Percentiles rank a stretch among this genome's conserved stretches.
Conservation (phyloP, 2,888 invertebrate genomes). For the Drosophila barbarae region DNA sequence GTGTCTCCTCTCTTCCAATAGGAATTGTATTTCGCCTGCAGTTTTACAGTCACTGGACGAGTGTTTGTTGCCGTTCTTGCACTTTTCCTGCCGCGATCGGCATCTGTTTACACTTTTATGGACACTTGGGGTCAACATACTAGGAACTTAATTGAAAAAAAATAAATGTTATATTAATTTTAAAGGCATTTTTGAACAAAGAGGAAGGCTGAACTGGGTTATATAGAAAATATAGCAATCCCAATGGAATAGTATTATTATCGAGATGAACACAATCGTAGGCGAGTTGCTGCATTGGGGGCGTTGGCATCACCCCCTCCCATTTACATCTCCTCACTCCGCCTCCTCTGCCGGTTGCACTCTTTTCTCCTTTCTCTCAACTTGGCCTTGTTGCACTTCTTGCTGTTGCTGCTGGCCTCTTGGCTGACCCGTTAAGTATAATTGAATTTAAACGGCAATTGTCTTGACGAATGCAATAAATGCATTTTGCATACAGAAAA, state of each 20-base stretch:
- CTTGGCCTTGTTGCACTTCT: constrained; percentile 41
- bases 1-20: constrained; percentile 52
- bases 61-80: constrained; percentile 35
- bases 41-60: constrained; percentile 38
- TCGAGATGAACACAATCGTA: constrained; percentile 8
- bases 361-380: constrained; percentile 11
- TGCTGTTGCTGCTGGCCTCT: constrained; percentile 56
- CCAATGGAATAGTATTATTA: not conserved
- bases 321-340: not conserved
- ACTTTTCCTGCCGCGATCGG: constrained; percentile 25
- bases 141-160: not conserved
- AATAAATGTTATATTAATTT: too few species aligned
- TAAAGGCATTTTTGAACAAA: too few species aligned
- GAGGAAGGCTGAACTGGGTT: too few species aligned
- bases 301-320: constrained; percentile 35
- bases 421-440: constrained; percentile 59
- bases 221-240: too few species aligned
- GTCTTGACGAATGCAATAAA: constrained; percentile 51
- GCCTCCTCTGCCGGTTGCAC: not conserved
- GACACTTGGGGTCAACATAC: not conserved
- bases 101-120: constrained; percentile 14
- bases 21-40: constrained; percentile 45
- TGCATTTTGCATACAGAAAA: constrained; percentile 27
- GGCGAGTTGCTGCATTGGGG: constrained; percentile 19
- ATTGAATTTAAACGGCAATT: constrained; percentile 66